Evolutionary conservation across 2,113 vertebrate species (phyloP), one percentile per base, ranked within the genome.

Genomic region (Percopsis transmontana): DNA sequence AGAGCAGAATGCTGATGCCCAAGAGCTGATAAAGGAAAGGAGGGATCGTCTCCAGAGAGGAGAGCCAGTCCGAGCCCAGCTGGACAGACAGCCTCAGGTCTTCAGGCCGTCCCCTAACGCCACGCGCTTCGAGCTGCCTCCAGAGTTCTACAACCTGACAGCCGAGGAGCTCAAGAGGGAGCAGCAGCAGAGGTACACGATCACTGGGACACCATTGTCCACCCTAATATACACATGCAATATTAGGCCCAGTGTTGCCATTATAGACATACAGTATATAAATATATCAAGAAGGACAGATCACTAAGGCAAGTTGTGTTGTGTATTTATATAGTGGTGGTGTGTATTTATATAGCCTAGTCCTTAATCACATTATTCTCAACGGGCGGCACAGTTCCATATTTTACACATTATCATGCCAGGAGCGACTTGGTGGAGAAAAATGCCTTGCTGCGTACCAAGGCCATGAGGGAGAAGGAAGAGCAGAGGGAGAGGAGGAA

Each of bases 381-480:
- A n/a, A n/a, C n/a, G n/a, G n/a, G n/a, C n/a, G 27, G 27, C 27
- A 33, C 8, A 33, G 27, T 1, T 7, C 27, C 27, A 33, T 7
- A 33, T 33, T 33, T 2, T 6, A 33, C 27, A 48, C 47, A 33
- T 67, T 10, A 38, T 3, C 71, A 10, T 14, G 23, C 58, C 74
- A 98, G 96, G 89, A 90, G 91, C 0, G 96, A 98, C 9, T 77
- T 92, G 0, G 88, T 96, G 81, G 96, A 98, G 66, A 94, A 93
- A 84, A 93, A 93, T 1, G 77, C 92, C 0, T 90, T 94, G 91
- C 90, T 99, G 70, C 88, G 95, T 55, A 99, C 97, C 0, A 96
- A 95, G 77, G 97, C 93, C 58, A 99, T 97, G 96, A 87, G 97
- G 38, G 96, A 98, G 80, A 93, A 86, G 23, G 97, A 98, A 4